Base-by-base conservation (phyloP, 2,797 vertebrate species). In the Neosilurus mollespiculum region DNA sequence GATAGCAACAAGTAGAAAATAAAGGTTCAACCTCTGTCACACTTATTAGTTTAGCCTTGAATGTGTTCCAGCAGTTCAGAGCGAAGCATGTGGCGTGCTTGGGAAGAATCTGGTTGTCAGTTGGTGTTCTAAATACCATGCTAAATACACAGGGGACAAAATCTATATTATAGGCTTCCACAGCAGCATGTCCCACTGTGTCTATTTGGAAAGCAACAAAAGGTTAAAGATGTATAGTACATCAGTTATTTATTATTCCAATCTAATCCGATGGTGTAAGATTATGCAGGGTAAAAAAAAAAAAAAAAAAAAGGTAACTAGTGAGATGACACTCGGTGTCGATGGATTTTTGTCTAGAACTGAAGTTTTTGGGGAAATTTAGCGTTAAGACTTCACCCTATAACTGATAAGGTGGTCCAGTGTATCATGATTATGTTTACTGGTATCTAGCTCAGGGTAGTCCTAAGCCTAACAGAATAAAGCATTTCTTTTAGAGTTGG, bases 1-100 rank as follows among this genome's bases (percentile, higher is more conserved):
- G 51, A 84, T 71, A 84, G 82, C 15, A 85, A 83, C 82, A 77
- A 83, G 77, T 51, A 75, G 43, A 61, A 70, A 43, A 24, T 62
- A 43, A 83, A 81, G 75, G 53, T 37, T 67, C 73, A 75, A 81
- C 84, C 64, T 51, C 26, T 78, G 81, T 69, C 76, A 78, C 79
- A 58, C 20, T 78, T 80, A 34, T 64, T 81, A 70, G 37, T 84
- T 84, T 54, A 64, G 82, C 72, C 12, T 7, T 84, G 78, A 84
- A 76, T 75, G 26, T 49, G 70, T 67, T 76, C 71, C 83, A 81
- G 12, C 34, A 56, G 51, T 58, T 83, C 49, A 78, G 56, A 56
- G 75, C 51, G 71, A 26, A 64, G 37, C 80, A 73, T 80, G 26
- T 81, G 34, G 70, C 83, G 80, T 64, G 2, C 66, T 62, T 66